These are phyloP conservation scores for Anticlea derivata DNA, from an alignment of 2,888 invertebrate genomes.

Conservation along the genomic window DNA sequence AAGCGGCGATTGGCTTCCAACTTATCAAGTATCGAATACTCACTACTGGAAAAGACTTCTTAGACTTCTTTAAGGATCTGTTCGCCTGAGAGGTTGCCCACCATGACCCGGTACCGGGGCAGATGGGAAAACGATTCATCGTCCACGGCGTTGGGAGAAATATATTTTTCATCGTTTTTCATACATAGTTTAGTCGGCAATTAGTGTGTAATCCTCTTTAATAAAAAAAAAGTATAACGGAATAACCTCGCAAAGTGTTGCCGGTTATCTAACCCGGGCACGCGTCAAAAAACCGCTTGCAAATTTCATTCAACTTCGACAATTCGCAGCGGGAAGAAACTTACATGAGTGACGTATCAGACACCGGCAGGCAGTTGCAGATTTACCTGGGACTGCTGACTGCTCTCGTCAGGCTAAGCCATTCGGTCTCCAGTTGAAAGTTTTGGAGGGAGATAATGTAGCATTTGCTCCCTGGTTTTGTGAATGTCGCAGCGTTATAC, in stretches of 20 bases:
- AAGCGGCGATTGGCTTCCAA: no score
- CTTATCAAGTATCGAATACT: no score
- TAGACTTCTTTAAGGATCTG: no score
- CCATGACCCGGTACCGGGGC: no score
- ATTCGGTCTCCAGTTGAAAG: conserved; percentile 60
- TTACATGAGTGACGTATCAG: conserved; percentile 77
- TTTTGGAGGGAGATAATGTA: conserved; percentile 65
- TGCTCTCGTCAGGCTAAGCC: conserved; percentile 69
- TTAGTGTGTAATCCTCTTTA: no score
- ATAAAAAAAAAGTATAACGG: no score
- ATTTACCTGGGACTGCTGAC: conserved; percentile 60
- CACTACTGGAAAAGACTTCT: no score
- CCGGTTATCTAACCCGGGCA: not conserved
- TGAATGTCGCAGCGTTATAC: conserved; percentile 15
- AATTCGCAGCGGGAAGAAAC: conserved; percentile 61
- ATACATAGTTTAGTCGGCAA: no score
- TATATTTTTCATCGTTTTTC: no score
- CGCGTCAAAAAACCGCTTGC: conserved; percentile 21
- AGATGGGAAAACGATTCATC: no score
- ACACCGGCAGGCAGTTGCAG: conserved; percentile 56
- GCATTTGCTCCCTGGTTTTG: conserved; percentile 41
- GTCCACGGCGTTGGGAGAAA: no score
- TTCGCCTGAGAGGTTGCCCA: no score
- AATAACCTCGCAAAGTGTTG: not conserved
- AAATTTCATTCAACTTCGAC: conserved; percentile 59